Base-by-base conservation (phyloP, 2,797 vertebrate genomes). In the Xenopus petersii region DNA sequence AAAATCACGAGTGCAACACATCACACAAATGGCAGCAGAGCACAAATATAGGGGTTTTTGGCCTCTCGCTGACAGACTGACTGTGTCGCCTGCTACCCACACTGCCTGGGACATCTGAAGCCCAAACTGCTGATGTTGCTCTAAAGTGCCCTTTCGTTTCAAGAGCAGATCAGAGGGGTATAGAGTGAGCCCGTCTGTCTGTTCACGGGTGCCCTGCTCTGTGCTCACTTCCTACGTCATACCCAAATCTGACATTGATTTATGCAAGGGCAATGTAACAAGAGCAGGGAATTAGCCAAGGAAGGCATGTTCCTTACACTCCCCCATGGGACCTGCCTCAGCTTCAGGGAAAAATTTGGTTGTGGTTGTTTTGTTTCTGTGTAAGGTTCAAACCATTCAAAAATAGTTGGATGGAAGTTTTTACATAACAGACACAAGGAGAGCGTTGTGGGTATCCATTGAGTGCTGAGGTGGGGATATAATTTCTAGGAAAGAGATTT, bases 281-380 rank as follows among this genome's bases (percentile, higher is more conserved):
- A 67, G n/a, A 64, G 48, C 30, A 17, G 30, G 26, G 46, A 68
- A 63, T 54, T 30, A 64, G 16, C 17, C 26, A 56, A 46, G 59
- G 65, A 63, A 62, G 6, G 47, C 26, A 12, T 68, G 65, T 62
- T 68, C 65, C 47, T 36, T 15, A 2, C 1, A 4, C 26, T 26
- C 86, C 82, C 84, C 80, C 84, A 6, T 0, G 83, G 84, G 70
- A 82, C 59, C 64, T 10, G 75, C 1, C 46, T 82, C 83, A 33
- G 80, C 81, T 81, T 83, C 81, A 30, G 2, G 80, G 78, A 82
- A 88, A 87, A 80, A 65, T 81, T 83, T 79, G 73, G 80, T 75
- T 79, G 75, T 79, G 62, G 80, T 79, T 30, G 26, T 82, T 81
- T 42, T 80, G 24, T 82, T 70, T 69, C 84, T 81, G 75, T 61